Evolutionary conservation across 1,140 invertebrate genomes (phyloP).

Genomic region (Cheumatopsyche charites): DNA sequence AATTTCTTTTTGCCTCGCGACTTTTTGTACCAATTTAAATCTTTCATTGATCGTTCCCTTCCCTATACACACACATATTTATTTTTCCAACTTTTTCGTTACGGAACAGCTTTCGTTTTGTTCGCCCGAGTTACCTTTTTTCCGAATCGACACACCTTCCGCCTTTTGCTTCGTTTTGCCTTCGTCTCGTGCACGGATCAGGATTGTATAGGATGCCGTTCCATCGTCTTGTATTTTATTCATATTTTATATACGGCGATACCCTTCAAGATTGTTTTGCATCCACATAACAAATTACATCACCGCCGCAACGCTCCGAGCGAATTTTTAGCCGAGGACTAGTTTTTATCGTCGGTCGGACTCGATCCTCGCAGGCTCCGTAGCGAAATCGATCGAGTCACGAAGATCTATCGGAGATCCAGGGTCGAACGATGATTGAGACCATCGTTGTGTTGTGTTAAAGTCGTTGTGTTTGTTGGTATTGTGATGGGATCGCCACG

Average conservation of each 20-base stretch:
- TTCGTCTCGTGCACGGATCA: no score
- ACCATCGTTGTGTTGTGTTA: background rate
- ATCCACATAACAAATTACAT: slow-evolving; percentile 28
- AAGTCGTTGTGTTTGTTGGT: background rate
- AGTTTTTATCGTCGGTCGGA: slow-evolving; percentile 17
- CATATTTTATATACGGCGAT: background rate
- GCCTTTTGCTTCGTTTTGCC: background rate
- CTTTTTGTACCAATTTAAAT: no score
- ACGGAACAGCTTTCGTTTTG: no score
- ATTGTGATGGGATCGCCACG: background rate
- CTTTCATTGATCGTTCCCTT: no score
- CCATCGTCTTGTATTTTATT: background rate
- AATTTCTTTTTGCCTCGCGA: no score
- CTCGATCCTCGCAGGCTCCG: background rate
- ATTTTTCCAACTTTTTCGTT: no score
- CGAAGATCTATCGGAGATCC: slow-evolving; percentile 11
- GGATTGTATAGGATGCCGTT: background rate
- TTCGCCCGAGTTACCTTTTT: no score
- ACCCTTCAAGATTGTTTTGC: slow-evolving; percentile 9
- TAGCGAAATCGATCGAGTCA: slow-evolving; percentile 29
- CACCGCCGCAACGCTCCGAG: slow-evolving; percentile 18
- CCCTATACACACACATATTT: no score
- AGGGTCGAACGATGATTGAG: background rate
- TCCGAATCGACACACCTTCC: background rate
- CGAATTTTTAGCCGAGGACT: slow-evolving; percentile 27